These are phyloP conservation scores for Graptemys geographica DNA, from an alignment of 2,797 vertebrate species.

Conservation along the genomic window DNA sequence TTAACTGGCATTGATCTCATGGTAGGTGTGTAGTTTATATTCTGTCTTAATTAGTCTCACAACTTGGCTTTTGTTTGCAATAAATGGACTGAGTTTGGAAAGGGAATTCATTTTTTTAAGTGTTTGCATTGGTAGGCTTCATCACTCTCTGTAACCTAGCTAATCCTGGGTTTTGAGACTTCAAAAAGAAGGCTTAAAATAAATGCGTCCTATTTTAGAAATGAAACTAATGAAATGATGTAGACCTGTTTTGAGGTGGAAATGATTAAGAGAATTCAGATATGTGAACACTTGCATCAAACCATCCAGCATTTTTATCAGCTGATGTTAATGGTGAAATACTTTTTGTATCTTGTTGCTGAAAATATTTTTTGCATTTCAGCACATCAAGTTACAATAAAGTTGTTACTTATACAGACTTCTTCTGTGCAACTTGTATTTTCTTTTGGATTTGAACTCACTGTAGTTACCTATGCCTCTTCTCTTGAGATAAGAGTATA, in stretches of 20 bases:
- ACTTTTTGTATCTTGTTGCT: constrained; percentile 86
- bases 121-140: constrained; percentile 78
- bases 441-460: not conserved
- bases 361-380: constrained; percentile 86
- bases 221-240: constrained; percentile 78
- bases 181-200: constrained; percentile 75
- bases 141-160: constrained; percentile 74
- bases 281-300: constrained; percentile 79
- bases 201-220: constrained; percentile 79
- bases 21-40: constrained; percentile 27
- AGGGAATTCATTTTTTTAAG: constrained; percentile 79
- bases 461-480: not conserved
- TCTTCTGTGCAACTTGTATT: constrained; percentile 65
- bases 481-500: not conserved
- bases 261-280: constrained; percentile 73
- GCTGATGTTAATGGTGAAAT: constrained; percentile 84
- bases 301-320: constrained; percentile 83
- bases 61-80: constrained; percentile 80
- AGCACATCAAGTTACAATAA: constrained; percentile 86
- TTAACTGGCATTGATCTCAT: not conserved
- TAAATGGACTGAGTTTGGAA: constrained; percentile 81
- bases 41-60: constrained; percentile 49
- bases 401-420: constrained; percentile 84
- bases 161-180: constrained; percentile 72
- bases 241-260: constrained; percentile 75